Evolutionary conservation across 2,113 vertebrate species (phyloP), one percentile per base, ranked within the genome.

Genomic region (Elephas maximus): DNA sequence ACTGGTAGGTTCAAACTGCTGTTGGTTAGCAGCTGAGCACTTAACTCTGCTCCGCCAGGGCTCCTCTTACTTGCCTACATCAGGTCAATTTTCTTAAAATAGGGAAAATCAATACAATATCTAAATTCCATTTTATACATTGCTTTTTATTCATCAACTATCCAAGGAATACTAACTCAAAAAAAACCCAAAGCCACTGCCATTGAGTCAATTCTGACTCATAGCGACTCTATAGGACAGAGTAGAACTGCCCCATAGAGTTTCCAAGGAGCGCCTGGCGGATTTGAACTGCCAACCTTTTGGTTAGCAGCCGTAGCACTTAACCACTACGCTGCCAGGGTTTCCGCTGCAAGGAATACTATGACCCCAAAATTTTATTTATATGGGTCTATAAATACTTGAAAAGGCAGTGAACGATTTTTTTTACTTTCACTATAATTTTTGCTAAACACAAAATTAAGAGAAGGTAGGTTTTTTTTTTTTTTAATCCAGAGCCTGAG

Each of bases 391-490:
- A 21, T 8, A 73, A 80, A 80, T 44, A 41, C 93, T 89, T 90
- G n/a, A 37, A 60, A 33, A 78, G 21, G 37, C 17, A 93, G 62
- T 84, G 88, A 89, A 60, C 20, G 91, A 37, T 92, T 81, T 88
- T 89, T 91, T 45, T 33, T 79, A 30, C 33, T 96, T 94, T 95
- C 15, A 93, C 48, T 84, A 71, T 73, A 44, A 89, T 62, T 95
- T 91, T 85, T 69, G 8, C 24, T 90, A 89, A 88, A 97, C 60
- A 53, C 21, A 92, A 96, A 73, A 91, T 45, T 77, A 87, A 97
- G 5, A 90, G 21, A 83, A 48, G 8, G 5, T 88, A 92, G 41
- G 74, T 37, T 37, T 37, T 37, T 37, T 37, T 79, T 74, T 65
- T 94, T 79, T 94, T 93, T n/a, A 93, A 89, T 71, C 33, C 71